phyloP scores from a whole-genome alignment of 2,797 vertebrate species.

The Danio tinwini region DNA sequence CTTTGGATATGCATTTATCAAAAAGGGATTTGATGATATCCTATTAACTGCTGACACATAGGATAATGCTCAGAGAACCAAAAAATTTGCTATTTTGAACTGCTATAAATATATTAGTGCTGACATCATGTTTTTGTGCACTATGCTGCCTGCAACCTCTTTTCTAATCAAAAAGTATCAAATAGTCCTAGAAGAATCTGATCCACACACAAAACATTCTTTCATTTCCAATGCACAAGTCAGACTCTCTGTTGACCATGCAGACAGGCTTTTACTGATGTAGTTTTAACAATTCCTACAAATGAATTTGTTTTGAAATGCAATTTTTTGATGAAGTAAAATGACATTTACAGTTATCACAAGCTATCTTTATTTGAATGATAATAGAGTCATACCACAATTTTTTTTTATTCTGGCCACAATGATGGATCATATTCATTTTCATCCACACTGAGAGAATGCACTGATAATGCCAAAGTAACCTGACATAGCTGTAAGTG shows the following conservation, averaged over 20 bases:
- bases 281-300: background rate
- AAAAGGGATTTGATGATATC: background rate
- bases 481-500: background rate
- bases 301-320: background rate
- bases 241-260: background rate
- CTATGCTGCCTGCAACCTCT: background rate
- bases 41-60: background rate
- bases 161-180: background rate
- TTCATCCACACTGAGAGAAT: background rate
- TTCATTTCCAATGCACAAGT: no score
- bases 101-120: background rate
- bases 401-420: background rate
- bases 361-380: background rate
- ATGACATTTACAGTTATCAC: background rate
- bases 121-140: background rate
- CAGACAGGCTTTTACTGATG: background rate
- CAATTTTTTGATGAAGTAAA: background rate
- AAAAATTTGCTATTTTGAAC: background rate
- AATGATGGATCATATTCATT: background rate
- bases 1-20: background rate
- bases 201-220: constrained; percentile 13
- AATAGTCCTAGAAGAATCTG: background rate
- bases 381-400: background rate
- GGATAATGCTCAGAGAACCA: background rate
- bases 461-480: background rate